These are phyloP conservation scores for Megaleporinus macrocephalus DNA, from an alignment of 2,113 vertebrate species.

Conservation along the genomic window DNA sequence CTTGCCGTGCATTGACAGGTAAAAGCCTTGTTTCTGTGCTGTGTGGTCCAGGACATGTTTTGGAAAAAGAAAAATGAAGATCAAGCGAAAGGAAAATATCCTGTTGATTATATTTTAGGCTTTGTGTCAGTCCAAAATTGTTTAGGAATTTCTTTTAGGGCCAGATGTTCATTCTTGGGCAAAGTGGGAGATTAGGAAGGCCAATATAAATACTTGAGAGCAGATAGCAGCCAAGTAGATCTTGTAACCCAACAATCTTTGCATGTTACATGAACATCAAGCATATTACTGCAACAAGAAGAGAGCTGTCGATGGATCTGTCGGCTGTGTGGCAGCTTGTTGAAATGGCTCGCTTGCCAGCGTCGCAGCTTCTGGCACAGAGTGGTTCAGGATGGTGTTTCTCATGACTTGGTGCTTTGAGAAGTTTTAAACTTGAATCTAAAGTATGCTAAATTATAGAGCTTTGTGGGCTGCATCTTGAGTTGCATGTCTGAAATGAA, in stretches of 20 bases:
- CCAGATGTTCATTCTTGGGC: conserved; percentile 59
- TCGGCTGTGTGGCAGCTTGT: neutral
- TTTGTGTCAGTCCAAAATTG: conserved; percentile 67
- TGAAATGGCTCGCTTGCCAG: neutral
- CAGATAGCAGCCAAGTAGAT: conserved; percentile 52
- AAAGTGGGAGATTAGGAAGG: conserved; percentile 62
- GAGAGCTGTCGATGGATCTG: neutral
- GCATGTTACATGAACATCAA: neutral
- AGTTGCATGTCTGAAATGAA: conserved; percentile 5
- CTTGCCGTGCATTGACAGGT: conserved; percentile 30
- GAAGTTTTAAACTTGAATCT: neutral
- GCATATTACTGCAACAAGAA: neutral
- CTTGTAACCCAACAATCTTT: conserved; percentile 32
- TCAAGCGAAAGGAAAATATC: conserved; percentile 63
- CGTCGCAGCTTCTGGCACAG: neutral
- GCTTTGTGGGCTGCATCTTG: neutral
- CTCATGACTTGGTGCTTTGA: too few relatives aligned
- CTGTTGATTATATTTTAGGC: conserved; percentile 71
- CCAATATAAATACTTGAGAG: conserved; percentile 63
- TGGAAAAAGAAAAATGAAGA: conserved; percentile 65
- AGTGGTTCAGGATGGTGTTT: conserved; percentile 1
- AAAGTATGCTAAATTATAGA: neutral
- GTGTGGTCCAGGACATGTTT: conserved; percentile 45
- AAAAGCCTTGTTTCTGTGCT: conserved; percentile 59
- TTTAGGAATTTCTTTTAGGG: conserved; percentile 67